A percentile compares a stretch with the other conserved stretches of the same genome.
phyloP scores from a whole-genome alignment of 2,888 invertebrate genomes.

The Drosophila suboccidentalis region DNA sequence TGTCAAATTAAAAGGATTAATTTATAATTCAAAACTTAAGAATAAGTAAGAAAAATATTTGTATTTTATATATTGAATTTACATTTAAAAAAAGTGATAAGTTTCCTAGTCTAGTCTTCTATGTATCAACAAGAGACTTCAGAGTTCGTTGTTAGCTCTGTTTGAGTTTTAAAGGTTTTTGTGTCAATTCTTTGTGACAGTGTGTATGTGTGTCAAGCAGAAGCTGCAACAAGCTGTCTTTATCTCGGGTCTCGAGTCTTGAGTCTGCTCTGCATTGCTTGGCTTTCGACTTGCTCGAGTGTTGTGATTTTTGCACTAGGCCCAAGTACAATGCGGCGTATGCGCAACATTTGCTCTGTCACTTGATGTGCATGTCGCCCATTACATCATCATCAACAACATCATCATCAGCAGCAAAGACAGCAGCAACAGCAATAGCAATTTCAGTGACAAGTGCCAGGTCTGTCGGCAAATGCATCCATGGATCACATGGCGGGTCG shows the following conservation, averaged over 20 bases:
- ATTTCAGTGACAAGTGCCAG: conserved; percentile 58
- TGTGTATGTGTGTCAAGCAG: conserved; percentile 27
- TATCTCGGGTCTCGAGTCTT: conserved; percentile 27
- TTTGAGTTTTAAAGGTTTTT: conserved; percentile 25
- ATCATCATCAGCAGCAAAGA: conserved; percentile 41
- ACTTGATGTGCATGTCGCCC: conserved; percentile 79
- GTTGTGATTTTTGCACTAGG: conserved; percentile 47
- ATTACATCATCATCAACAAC: conserved; percentile 69
- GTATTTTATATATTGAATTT: no score
- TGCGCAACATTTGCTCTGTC: conserved; percentile 79
- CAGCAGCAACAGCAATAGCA: conserved; percentile 38
- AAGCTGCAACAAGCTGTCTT: conserved; percentile 34
- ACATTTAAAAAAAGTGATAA: no score
- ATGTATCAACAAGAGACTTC: background rate
- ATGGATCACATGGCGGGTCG: conserved; percentile 16
- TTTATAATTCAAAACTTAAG: background rate
- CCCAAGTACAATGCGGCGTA: conserved; percentile 73
- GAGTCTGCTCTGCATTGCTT: conserved; percentile 29
- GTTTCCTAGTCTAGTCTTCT: background rate
- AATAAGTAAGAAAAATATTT: no score
- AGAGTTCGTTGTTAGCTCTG: background rate
- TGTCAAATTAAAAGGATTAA: background rate
- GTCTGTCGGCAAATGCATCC: conserved; percentile 37
- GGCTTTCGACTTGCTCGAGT: conserved; percentile 35
- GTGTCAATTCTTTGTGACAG: conserved; percentile 30